These are phyloP conservation scores for Sesamia inferens DNA, from an alignment of 2,888 invertebrate species.

Conservation along the genomic window DNA sequence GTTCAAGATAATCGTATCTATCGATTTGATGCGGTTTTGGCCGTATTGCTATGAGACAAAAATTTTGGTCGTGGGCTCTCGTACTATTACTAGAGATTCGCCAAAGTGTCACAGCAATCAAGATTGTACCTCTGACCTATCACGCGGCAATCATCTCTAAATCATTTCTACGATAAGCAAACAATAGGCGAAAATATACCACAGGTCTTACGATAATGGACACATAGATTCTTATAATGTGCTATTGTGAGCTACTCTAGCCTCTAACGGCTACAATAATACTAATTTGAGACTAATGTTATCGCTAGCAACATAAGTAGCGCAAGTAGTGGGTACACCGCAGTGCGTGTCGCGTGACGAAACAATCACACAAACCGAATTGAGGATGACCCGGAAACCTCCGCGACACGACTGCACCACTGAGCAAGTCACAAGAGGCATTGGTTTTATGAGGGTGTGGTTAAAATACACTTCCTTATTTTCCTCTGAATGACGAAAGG, in stretches of 20 bases:
- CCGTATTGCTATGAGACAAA: too few relatives aligned
- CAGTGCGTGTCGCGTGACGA: slow-evolving; percentile 65
- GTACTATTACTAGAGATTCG: not conserved
- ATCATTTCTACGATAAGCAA: slow-evolving; percentile 3
- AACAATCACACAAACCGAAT: slow-evolving; percentile 65
- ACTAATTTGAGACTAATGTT: slow-evolving; percentile 17
- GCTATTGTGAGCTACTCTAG: slow-evolving; percentile 17
- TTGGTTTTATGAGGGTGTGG: not conserved
- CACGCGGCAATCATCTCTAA: slow-evolving; percentile 34
- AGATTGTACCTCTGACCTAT: slow-evolving; percentile 42
- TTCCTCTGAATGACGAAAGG: too few relatives aligned
- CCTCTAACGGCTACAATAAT: slow-evolving; percentile 3
- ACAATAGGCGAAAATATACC: slow-evolving; percentile 25
- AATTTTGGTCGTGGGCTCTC: too few relatives aligned
- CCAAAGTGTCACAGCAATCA: slow-evolving; percentile 31
- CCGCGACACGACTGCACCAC: slow-evolving; percentile 48
- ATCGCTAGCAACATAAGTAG: slow-evolving; percentile 35
- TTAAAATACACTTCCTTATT: not conserved
- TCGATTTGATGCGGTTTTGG: too few relatives aligned
- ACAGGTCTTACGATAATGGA: not conserved
- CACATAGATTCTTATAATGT: not conserved
- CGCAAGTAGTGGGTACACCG: slow-evolving; percentile 41
- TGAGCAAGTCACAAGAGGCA: slow-evolving; percentile 47
- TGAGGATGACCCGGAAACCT: slow-evolving; percentile 72
- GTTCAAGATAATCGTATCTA: too few relatives aligned